Evolutionary conservation across 2,888 invertebrate species (phyloP), one percentile per base, ranked within the genome.

Genomic region (Hydriomena furcata): DNA sequence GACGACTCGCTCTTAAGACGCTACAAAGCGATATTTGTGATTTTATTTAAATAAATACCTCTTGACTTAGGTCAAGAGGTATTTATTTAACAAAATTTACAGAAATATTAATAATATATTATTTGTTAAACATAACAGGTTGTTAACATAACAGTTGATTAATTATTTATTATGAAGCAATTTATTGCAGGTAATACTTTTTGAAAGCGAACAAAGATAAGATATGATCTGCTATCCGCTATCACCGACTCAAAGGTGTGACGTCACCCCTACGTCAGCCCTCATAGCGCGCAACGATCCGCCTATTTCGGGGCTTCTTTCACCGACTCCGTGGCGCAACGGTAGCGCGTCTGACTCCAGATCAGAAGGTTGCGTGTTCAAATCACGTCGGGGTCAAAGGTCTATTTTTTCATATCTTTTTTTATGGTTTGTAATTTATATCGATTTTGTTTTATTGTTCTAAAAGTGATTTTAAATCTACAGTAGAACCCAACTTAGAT

Each of bases 341-440:
- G 96, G 96, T 96, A 96, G 95, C 96, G 96, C 96, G 96, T 96
- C 96, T 95, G 96, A 96, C 96, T 96, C 96, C 96, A 96, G 95
- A 95, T 95, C 96, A 95, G 95, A 96, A 96, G 96, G 96, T 95
- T 96, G 96, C 96, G 96, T 96, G 96, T 96, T 96, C 96, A 95
- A 96, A 95, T 96, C 96, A 96, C 96, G 95, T 96, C 95, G 95
- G 95, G 96, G 95, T 96, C 96, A 95, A 78, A 93, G 69, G 4
- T 0, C 21, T 8, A 13, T 21, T 28, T 34, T 36, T 49, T 8
- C 41, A 40, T n/a, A n/a, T n/a, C n/a, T 34, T 38, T 44, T 30
- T 40, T 24, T 46, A 23, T 10, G 23, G 12, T 17, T 31, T 10
- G 30, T n/a, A n/a, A n/a, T n/a, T n/a, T n/a, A n/a, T n/a, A n/a